Base-by-base conservation (phyloP, 2,888 invertebrate genomes). In the Geophilus truncorum region DNA sequence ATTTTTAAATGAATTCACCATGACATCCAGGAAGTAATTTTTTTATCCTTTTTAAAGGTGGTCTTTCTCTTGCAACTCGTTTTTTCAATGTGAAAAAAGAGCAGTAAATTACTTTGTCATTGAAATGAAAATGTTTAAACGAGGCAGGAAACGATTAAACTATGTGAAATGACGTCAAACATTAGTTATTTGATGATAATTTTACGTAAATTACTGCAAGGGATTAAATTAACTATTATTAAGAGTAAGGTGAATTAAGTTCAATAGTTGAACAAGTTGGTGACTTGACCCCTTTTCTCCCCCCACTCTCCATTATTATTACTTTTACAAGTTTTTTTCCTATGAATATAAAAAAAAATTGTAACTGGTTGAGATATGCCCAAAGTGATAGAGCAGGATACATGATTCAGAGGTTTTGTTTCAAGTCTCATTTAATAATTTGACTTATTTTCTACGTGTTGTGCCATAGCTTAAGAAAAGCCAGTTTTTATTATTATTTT, bases 231-330 rank as follows among this genome's bases (percentile, higher is more conserved):
- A 15, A 10, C 15, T 10, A 28, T 18, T 40, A 40, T 12, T 40
- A n/a, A 21, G 51, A n/a, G 25, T 25, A 15, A 70, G 70, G 28
- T 28, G 70, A 70, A 70, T 70, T 25, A 70, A 70, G 70, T 70
- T 70, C 70, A 70, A 70, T 70, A 70, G 70, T 70, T 70, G 70
- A 70, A 70, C 70, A 70, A 70, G 70, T 70, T 70, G 7, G 6
- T 70, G 2, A 4, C 70, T 5, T 70, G 70, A 70, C 70, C 28
- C 70, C 10, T 10, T 62, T 62, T 70, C 10, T 70, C 5, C 10
- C 10, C 10, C 10, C 7, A 70, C 70, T 51, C 6, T 51, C n/a
- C 18, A 51, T 51, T 21, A 18, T 51, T 51, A n/a, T 21, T 40
- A 5, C n/a, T n/a, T n/a, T n/a, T n/a, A n/a, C n/a, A n/a, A n/a